Conservation (phyloP, 2,113 vertebrate genomes). For the Gasterosteus aculeatus region DNA sequence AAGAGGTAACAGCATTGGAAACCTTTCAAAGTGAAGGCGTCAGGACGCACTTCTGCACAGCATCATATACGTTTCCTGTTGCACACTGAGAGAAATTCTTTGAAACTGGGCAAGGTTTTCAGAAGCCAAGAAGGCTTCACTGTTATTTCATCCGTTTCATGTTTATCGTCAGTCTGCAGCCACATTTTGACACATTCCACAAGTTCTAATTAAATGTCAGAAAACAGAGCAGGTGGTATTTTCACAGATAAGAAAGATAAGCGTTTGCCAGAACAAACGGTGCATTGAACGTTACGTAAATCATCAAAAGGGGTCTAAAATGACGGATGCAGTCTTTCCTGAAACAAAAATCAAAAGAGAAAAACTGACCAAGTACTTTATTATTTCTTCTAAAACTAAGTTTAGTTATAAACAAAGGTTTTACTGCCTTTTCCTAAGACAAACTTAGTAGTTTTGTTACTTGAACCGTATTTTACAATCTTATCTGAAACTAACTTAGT, state of each 20-base stretch:
- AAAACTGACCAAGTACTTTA: no score
- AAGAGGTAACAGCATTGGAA: background rate
- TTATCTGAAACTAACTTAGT: background rate
- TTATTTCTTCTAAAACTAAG: no score
- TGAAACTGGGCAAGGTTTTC: background rate
- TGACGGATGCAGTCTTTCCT: background rate
- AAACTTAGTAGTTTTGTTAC: background rate
- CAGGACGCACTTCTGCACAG: background rate
- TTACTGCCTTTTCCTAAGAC: background rate
- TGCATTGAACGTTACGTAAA: background rate
- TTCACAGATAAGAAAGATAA: slow-evolving; percentile 20
- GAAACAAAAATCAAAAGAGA: no score
- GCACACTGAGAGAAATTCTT: background rate
- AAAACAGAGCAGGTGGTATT: background rate
- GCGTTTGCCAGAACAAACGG: background rate
- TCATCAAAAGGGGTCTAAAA: background rate
- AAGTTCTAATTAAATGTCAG: background rate
- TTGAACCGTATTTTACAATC: background rate
- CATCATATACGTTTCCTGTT: background rate
- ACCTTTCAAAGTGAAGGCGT: background rate
- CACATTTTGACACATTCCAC: background rate
- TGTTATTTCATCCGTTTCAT: background rate
- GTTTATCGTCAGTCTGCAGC: background rate
- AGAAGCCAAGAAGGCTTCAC: background rate
- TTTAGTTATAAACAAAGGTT: no score